A percentile compares a stretch with the other conserved stretches of the same genome.
These are phyloP conservation scores for Zootoca vivipara DNA, from an alignment of 2,113 vertebrate species.

Conservation along the genomic window DNA sequence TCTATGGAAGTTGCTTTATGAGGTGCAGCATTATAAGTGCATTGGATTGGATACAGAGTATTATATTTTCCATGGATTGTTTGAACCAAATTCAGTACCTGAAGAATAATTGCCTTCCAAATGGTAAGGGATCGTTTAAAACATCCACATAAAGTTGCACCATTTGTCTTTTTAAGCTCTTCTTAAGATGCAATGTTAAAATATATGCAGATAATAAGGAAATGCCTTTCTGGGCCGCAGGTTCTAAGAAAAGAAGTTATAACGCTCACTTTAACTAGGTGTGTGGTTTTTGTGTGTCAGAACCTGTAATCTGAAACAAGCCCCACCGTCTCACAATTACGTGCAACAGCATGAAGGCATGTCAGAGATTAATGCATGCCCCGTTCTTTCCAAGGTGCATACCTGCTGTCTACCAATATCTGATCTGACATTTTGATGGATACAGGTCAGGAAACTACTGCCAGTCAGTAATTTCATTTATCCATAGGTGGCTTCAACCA, in stretches of 20 bases:
- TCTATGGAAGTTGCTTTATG: slow-evolving; percentile 18
- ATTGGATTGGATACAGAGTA: background rate
- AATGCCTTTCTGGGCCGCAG: background rate
- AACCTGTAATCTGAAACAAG: slow-evolving; percentile 3
- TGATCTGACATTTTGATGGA: slow-evolving; percentile 66
- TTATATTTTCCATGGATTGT: slow-evolving; percentile 11
- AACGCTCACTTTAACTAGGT: background rate
- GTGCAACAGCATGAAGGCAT: slow-evolving; percentile 36
- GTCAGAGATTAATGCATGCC: slow-evolving; percentile 52
- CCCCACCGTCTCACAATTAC: slow-evolving; percentile 20
- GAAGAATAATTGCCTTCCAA: background rate
- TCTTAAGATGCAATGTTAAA: background rate
- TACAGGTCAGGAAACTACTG: slow-evolving; percentile 59
- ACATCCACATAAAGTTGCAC: background rate
- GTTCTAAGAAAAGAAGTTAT: background rate
- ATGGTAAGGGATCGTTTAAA: slow-evolving; percentile 5
- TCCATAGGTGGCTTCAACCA: slow-evolving; percentile 46
- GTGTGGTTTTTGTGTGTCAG: background rate
- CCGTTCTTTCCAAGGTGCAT: slow-evolving; percentile 38
- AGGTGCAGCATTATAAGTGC: slow-evolving; percentile 18
- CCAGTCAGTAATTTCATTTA: slow-evolving; percentile 65
- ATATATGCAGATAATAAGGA: slow-evolving; percentile 4
- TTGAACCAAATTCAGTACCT: slow-evolving; percentile 18
- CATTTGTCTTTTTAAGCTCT: background rate
- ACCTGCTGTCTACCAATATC: slow-evolving; percentile 55